phyloP scores from a whole-genome alignment of 2,888 invertebrate species.

The Chromoteleia sp. region DNA sequence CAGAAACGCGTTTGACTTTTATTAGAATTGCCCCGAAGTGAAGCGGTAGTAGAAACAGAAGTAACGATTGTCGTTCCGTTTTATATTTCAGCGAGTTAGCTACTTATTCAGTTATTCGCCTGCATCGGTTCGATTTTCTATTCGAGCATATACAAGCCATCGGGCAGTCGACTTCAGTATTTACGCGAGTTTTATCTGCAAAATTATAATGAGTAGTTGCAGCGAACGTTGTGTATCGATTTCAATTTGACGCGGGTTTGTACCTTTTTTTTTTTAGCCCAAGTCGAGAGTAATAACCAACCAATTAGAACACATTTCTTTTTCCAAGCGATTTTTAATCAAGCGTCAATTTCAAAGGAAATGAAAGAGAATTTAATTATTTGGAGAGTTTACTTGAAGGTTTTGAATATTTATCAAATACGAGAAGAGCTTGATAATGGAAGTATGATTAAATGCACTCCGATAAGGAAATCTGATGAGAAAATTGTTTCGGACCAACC shows the following conservation, averaged over 20 bases:
- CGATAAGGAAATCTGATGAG: not conserved
- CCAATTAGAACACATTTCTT: constrained; percentile 17
- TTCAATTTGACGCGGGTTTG: constrained; percentile 1
- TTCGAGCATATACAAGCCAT: not conserved
- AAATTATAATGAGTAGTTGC: constrained; percentile 4
- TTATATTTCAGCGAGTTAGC: constrained; percentile 31
- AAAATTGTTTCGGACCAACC: too few relatives aligned
- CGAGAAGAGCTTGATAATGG: not conserved
- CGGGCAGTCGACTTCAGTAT: too few relatives aligned
- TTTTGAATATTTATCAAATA: constrained; percentile 36
- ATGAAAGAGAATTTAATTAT: constrained; percentile 11
- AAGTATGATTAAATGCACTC: constrained; percentile 3
- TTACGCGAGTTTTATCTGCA: not conserved
- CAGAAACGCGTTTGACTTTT: constrained; percentile 47
- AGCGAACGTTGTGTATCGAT: not conserved
- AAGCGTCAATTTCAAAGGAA: constrained; percentile 9
- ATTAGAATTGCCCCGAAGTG: constrained; percentile 21
- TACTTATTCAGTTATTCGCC: constrained; percentile 34
- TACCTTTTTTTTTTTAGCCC: not conserved
- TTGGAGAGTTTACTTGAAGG: constrained; percentile 29
- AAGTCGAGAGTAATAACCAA: constrained; percentile 6
- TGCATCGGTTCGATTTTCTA: constrained; percentile 14
- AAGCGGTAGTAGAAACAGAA: not conserved
- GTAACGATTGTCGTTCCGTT: constrained; percentile 34
- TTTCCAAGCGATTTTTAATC: constrained; percentile 13